Evolutionary conservation across 53 echinoderm and acorn worm genomes (phyloP).

Genomic region (Paracentrotus lividus): DNA sequence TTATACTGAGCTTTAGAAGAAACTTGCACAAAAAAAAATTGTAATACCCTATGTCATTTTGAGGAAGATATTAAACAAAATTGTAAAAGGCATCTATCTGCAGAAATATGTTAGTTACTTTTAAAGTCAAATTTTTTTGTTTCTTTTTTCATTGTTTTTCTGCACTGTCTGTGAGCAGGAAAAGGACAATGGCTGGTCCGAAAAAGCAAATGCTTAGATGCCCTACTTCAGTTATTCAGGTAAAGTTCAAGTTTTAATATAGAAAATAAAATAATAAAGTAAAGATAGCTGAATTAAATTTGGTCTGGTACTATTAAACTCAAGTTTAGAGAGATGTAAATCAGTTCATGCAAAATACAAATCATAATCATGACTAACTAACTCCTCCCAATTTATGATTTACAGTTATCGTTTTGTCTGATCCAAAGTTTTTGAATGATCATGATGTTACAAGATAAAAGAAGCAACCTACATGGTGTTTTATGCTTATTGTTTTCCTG

Average conservation of each 20-base stretch:
- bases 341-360: neutral
- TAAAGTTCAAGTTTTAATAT: constrained; percentile 50
- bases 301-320: neutral
- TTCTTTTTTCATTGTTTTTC: too few species aligned
- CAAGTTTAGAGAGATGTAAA: neutral
- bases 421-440: too few species aligned
- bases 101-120: too few species aligned
- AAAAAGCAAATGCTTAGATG: constrained; percentile 77
- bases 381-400: neutral
- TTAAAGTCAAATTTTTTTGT: too few species aligned
- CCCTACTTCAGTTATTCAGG: constrained; percentile 79
- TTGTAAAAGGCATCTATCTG: too few species aligned
- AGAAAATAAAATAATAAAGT: neutral
- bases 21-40: too few species aligned
- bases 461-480: too few species aligned
- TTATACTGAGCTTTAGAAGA: too few species aligned
- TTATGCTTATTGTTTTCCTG: too few species aligned
- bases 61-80: too few species aligned
- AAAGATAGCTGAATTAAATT: neutral
- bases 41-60: too few species aligned
- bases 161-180: constrained; percentile 66
- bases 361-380: neutral
- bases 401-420: neutral
- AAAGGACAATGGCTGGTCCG: constrained; percentile 78
- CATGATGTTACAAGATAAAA: too few species aligned